Percentiles rank a stretch among this genome's conserved stretches.
phyloP scores from a whole-genome alignment of 2,113 vertebrate genomes.

The Alosa alosa region DNA sequence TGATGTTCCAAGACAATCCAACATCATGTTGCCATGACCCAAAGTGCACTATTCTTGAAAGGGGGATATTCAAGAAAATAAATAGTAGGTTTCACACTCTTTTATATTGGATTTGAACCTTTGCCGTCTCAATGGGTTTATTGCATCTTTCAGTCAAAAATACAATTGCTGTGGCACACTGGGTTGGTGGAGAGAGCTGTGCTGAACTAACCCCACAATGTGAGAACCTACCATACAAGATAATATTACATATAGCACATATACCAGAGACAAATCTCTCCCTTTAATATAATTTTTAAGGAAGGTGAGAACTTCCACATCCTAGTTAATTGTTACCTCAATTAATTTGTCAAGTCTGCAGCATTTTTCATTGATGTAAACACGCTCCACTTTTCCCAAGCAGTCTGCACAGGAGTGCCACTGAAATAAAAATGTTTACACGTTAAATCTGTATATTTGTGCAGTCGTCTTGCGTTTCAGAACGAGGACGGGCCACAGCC shows the following conservation, averaged over 20 bases:
- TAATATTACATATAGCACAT: not conserved
- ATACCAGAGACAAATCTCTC: not conserved
- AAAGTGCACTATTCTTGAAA: not conserved
- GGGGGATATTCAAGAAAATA: not conserved
- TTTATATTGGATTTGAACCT: not conserved
- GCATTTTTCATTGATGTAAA: not conserved
- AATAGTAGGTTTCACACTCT: not conserved
- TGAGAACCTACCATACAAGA: not conserved
- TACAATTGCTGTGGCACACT: not conserved
- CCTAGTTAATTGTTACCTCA: not conserved
- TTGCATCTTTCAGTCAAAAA: not conserved
- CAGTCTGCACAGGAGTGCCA: not conserved
- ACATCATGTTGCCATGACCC: not conserved
- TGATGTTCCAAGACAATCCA: not conserved
- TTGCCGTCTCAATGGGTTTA: not conserved
- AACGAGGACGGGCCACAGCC: not conserved
- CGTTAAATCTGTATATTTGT: conserved; percentile 17
- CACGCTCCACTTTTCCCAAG: not conserved
- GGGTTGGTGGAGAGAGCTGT: not conserved
- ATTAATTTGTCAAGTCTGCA: not conserved
- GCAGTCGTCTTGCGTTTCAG: not conserved
- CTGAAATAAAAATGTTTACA: conserved; percentile 5
- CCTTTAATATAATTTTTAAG: not conserved
- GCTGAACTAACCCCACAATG: not conserved
- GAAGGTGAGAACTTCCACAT: not conserved